phyloP scores from a whole-genome alignment of 2,113 vertebrate genomes.

The Tyto alba region DNA sequence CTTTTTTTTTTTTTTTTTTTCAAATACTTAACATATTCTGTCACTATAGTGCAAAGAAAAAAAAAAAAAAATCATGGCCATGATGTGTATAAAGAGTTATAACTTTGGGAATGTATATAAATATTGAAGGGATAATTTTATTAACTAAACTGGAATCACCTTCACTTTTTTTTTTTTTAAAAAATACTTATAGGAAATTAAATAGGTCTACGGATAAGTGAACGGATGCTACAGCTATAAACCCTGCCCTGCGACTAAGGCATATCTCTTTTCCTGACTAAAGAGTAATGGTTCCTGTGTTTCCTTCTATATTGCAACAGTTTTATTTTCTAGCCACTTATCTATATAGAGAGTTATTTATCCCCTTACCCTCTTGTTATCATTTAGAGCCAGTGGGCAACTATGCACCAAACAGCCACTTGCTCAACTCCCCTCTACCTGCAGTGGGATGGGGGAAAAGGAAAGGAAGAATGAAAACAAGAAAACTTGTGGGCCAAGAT shows the following conservation, averaged over 20 bases:
- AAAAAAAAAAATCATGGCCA: not conserved
- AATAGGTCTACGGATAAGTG: not conserved
- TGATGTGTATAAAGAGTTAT: not conserved
- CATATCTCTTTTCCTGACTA: not conserved
- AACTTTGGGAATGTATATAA: not conserved
- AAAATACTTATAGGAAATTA: not conserved
- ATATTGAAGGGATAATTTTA: not conserved
- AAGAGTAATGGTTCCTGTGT: not conserved
- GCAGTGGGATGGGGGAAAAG: not conserved
- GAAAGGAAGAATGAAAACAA: not conserved
- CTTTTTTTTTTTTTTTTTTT: not conserved
- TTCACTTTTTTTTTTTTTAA: not conserved
- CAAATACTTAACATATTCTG: not conserved
- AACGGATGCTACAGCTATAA: not conserved
- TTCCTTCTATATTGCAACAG: not conserved
- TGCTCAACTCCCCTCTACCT: accelerated
- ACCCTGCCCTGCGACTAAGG: not conserved
- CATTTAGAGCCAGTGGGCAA: not conserved
- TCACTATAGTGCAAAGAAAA: not conserved
- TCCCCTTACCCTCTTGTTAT: not conserved
- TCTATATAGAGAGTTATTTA: not conserved
- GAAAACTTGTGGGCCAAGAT: not conserved
- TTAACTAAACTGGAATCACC: not conserved
- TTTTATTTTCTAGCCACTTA: not conserved
- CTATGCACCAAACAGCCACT: not conserved